Evolutionary conservation across 2,888 invertebrate species (phyloP).

Genomic region (Steromphala cineraria): DNA sequence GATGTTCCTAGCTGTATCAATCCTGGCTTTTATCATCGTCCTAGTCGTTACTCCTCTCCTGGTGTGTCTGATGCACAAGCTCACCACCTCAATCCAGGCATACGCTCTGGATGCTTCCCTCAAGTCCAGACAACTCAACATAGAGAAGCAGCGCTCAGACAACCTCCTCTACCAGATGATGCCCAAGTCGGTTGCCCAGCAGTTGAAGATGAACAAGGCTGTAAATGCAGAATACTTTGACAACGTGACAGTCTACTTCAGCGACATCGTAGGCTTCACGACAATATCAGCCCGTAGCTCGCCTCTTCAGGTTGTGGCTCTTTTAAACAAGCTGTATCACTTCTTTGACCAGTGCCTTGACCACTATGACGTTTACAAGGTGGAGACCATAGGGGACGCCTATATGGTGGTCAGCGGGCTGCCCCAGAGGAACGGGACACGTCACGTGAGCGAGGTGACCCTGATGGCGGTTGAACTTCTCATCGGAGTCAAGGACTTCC

Average conservation of each 20-base stretch:
- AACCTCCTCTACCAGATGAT: conserved; percentile 71
- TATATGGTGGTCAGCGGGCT: conserved; percentile 66
- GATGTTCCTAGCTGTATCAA: conserved; percentile 30
- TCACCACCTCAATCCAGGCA: conserved; percentile 41
- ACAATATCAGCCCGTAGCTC: conserved; percentile 62
- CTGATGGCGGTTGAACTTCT: conserved; percentile 62
- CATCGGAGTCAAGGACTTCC: conserved; percentile 50
- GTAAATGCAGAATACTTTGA: conserved; percentile 64
- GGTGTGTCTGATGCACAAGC: conserved; percentile 34
- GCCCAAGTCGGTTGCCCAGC: conserved; percentile 70
- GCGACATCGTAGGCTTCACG: conserved; percentile 70
- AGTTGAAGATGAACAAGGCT: conserved; percentile 64
- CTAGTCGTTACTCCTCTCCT: conserved; percentile 34
- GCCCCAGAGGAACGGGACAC: conserved; percentile 57
- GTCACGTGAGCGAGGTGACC: conserved; percentile 63
- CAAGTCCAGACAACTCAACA: conserved; percentile 53
- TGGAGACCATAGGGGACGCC: conserved; percentile 66
- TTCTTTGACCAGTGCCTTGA: conserved; percentile 62
- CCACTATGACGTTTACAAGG: conserved; percentile 65
- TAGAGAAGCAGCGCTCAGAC: conserved; percentile 70
- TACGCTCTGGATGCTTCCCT: conserved; percentile 41
- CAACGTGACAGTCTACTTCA: conserved; percentile 67
- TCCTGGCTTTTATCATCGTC: conserved; percentile 35
- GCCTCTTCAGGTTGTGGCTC: conserved; percentile 64
- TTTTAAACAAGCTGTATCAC: conserved; percentile 63